Evolutionary conservation across 2,113 vertebrate genomes (phyloP), one percentile per base, ranked within the genome.

Genomic region (Catharus minimus): DNA sequence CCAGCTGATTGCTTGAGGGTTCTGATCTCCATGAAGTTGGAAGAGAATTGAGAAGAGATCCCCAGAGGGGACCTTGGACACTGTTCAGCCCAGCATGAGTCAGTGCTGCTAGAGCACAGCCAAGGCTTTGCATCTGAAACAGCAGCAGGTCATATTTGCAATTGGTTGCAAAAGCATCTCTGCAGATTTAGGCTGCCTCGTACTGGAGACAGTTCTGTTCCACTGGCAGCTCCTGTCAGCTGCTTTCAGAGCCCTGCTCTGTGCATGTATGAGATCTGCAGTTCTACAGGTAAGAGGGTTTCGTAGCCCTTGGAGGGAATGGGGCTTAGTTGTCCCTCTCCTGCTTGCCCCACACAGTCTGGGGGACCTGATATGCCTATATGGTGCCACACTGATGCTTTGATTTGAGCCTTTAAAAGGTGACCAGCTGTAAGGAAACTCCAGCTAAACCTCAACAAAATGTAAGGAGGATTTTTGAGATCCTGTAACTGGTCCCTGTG

Each of bases 221-320:
- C 33, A 14, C 56, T 38, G 67, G 23, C 64, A 91, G 38, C 43
- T 91, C 53, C 80, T 52, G 24, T 19, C 46, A 41, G 41, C 71
- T 90, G 55, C 36, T 81, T 83, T 66, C 38, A 76, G 41, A 53
- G 19, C 24, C 28, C 26, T 78, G 16, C 22, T 81, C 13, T 65
- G 3, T 5, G 22, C 7, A 3, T 0, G 0, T 32, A 2, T 23
- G 24, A 39, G n/a, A 72, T 26, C 55, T 36, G 33, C 13, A 9
- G 18, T 47, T 65, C 62, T 79, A 26, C 38, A 73, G 19, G 6
- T 11, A 38, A 66, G 32, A 43, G 19, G 27, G 11, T 23, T 73
- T 83, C 53, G 15, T 15, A 68, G 22, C 26, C 33, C 46, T 58
- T 38, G 27, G 20, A 69, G 15, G 26, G 46, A 82, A 53, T 8